A percentile compares a stretch with the other conserved stretches of the same genome.
These are phyloP conservation scores for Chloroceryle aenea DNA, from an alignment of 2,113 vertebrate species.

Conservation along the genomic window DNA sequence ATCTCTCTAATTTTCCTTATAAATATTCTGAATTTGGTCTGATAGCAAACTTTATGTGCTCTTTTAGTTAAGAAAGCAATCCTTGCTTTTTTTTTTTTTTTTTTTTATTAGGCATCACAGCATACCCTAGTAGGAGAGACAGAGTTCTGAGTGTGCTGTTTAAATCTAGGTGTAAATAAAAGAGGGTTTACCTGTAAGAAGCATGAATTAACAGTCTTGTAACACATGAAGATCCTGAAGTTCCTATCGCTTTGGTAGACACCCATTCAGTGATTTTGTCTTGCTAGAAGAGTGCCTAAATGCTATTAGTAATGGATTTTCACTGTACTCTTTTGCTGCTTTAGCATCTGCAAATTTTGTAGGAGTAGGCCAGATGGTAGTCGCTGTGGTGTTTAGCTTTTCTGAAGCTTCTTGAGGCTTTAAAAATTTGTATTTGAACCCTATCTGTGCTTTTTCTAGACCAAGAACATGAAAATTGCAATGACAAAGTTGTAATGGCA, in stretches of 20 bases:
- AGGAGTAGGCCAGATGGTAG: neutral
- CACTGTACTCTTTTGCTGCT: neutral
- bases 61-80: neutral
- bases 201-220: neutral
- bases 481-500: neutral
- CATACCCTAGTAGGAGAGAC: accelerated
- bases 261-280: neutral
- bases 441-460: neutral
- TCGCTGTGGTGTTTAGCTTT: neutral
- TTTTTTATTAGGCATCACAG: neutral
- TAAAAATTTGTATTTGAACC: neutral
- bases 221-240: neutral
- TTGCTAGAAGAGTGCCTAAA: neutral
- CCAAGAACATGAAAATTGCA: neutral
- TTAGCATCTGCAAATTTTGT: neutral
- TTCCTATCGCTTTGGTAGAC: neutral
- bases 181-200: neutral
- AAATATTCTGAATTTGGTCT: neutral
- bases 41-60: neutral
- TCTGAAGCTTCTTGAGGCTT: neutral
- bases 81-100: neutral
- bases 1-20: neutral
- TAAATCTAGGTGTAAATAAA: neutral
- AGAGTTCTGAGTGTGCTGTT: neutral
- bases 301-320: neutral